Base-by-base conservation (phyloP, 2,113 vertebrate genomes). In the Phrynosoma platyrhinos region DNA sequence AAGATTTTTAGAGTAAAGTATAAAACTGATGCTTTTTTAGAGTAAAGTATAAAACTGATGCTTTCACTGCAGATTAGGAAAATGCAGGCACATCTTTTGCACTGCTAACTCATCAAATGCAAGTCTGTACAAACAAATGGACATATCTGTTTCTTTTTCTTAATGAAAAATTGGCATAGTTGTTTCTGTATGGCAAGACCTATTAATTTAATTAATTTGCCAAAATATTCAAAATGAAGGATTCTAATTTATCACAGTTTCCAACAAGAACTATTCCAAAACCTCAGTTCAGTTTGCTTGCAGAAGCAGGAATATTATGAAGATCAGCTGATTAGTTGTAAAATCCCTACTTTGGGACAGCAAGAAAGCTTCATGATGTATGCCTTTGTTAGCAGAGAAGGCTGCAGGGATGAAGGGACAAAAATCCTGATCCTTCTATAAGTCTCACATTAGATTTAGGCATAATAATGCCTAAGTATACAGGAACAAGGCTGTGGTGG, bases 201-300 rank as follows among this genome's bases (percentile, higher is more conserved):
- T 27, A 30, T 83, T 68, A 69, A 20, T 82, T 68, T 52, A 83
- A 47, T 14, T 36, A 66, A 6, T n/a, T 64, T 69, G 47, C 36
- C 66, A 88, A 86, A 91, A 89, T 84, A 86, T 86, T 76, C 93
- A 87, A 90, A 88, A 76, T 1, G 9, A 32, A 82, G 83, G 13
- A 4, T 16, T 84, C 84, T 90, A 52, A 77, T 62, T 62, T 62
- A 62, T 62, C 3, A 14, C 16, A 13, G 58, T 62, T 62, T 62
- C 14, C 16, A 62, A 62, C 14, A n/a, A n/a, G 27, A 20, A 83
- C 7, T 18, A 71, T 10, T 52, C 78, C 27, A n/a, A 62, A 62
- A 62, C 58, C 5, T 71, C 64, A 32, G 4, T 68, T 83, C 4
- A 4, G 12, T 82, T 42, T 82, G 27, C 14, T 47, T 42, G 36